Percentiles rank a stretch among this genome's conserved stretches.
These are phyloP conservation scores for Caenorhabditis sp. DNA, from an alignment of 2,888 invertebrate genomes.

Conservation along the genomic window DNA sequence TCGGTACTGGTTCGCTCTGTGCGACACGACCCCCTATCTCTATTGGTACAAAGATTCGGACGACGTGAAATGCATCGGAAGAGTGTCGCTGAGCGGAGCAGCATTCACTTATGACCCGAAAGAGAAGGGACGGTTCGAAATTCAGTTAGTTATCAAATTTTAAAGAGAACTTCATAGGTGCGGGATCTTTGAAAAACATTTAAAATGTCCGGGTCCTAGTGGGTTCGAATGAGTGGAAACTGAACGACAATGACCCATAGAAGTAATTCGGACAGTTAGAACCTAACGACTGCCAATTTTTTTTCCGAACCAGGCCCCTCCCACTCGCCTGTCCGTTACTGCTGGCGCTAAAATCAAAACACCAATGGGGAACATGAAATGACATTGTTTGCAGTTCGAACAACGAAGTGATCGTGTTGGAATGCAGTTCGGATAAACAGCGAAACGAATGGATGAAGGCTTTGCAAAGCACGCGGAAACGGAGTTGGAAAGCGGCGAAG, in stretches of 20 bases:
- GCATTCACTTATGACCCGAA: slow-evolving; percentile 76
- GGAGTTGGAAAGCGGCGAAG: slow-evolving; percentile 55
- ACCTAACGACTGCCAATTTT: too few species aligned
- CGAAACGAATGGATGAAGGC: slow-evolving; percentile 73
- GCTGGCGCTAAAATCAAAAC: too few species aligned
- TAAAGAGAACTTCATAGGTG: not conserved
- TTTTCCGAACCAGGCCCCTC: too few species aligned
- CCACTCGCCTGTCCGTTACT: too few species aligned
- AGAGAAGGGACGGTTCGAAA: slow-evolving; percentile 75
- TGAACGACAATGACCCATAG: too few species aligned
- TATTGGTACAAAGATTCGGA: slow-evolving; percentile 74
- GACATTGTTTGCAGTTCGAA: slow-evolving; percentile 62
- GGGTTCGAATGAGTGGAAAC: too few species aligned
- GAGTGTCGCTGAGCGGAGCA: slow-evolving; percentile 71
- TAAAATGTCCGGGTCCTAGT: too few species aligned
- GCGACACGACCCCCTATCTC: slow-evolving; percentile 71
- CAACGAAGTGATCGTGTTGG: slow-evolving; percentile 69
- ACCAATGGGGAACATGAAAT: not conserved
- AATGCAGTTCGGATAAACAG: slow-evolving; percentile 66
- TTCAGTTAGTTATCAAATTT: slow-evolving; percentile 67
- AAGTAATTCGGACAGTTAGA: too few species aligned
- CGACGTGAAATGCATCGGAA: slow-evolving; percentile 72
- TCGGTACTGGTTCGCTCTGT: slow-evolving; percentile 74
- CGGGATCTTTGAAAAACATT: not conserved
- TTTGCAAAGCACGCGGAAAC: slow-evolving; percentile 67